A percentile compares a stretch with the other conserved stretches of the same genome.
phyloP scores from a whole-genome alignment of 2,888 invertebrate genomes.

The Actias luna region DNA sequence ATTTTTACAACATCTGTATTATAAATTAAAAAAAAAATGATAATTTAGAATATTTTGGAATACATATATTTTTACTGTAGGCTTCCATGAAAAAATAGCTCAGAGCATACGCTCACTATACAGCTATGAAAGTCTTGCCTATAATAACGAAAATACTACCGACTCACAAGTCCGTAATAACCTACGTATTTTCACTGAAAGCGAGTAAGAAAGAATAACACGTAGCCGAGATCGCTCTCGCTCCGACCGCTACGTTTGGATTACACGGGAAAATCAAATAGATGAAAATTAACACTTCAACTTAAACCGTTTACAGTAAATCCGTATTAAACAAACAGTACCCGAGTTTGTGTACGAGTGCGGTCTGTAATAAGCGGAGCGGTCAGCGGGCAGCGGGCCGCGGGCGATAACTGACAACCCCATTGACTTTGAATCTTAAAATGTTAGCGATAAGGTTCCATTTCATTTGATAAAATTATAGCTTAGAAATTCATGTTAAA shows the following conservation, averaged over 20 bases:
- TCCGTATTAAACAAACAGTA: constrained; percentile 3
- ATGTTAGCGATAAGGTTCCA: not conserved
- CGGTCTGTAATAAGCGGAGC: not conserved
- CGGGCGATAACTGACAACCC: not conserved
- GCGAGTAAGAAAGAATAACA: not conserved
- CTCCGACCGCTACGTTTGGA: not conserved
- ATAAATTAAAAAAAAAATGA: too few relatives aligned
- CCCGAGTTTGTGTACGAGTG: not conserved
- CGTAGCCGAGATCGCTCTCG: not conserved
- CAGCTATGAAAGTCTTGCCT: too few relatives aligned
- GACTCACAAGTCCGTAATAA: not conserved
- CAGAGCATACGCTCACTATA: too few relatives aligned
- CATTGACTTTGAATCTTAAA: not conserved
- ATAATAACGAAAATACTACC: not conserved
- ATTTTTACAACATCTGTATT: too few relatives aligned
- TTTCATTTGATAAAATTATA: too few relatives aligned
- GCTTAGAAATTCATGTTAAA: too few relatives aligned
- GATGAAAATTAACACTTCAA: constrained; percentile 1
- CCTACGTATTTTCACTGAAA: not conserved
- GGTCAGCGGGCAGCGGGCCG: not conserved
- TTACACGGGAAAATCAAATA: constrained; percentile 8
- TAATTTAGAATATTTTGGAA: too few relatives aligned
- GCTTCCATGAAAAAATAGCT: too few relatives aligned
- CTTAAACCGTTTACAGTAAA: constrained; percentile 2
- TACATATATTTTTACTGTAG: too few relatives aligned